Evolutionary conservation across 2,888 invertebrate genomes (phyloP).

Genomic region (Rhabditoides inermis): DNA sequence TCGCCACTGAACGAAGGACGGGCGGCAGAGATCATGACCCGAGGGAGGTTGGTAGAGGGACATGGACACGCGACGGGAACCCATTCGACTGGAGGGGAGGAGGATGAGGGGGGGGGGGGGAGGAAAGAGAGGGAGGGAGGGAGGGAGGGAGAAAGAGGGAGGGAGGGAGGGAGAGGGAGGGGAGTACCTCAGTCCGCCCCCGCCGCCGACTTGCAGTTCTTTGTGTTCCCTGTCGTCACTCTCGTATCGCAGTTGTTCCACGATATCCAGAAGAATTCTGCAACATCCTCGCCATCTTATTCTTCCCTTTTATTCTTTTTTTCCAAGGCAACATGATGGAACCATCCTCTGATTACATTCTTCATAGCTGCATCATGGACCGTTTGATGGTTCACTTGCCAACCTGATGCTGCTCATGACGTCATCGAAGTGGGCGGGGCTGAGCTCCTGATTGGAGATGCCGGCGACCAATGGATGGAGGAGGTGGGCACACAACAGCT

Average conservation of each 20-base stretch:
- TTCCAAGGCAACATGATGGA: too few relatives aligned
- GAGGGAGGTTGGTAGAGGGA: constrained; percentile 44
- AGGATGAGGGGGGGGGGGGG: too few relatives aligned
- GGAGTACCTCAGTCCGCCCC: constrained; percentile 27
- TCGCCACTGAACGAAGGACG: constrained; percentile 46
- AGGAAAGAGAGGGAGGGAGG: too few relatives aligned
- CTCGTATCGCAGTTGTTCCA: constrained; percentile 48
- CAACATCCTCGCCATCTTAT: too few relatives aligned
- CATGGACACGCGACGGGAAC: constrained; percentile 48
- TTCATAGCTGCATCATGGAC: too few relatives aligned
- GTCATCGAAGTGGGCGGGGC: constrained; percentile 48
- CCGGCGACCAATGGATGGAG: constrained; percentile 46
- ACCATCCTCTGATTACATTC: too few relatives aligned
- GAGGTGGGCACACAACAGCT: constrained; percentile 42
- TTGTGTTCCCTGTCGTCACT: constrained; percentile 34
- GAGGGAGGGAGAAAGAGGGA: too few relatives aligned
- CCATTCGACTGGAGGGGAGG: too few relatives aligned
- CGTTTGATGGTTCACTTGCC: too few relatives aligned
- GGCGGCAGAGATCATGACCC: constrained; percentile 50
- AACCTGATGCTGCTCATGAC: constrained; percentile 41
- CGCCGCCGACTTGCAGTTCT: constrained; percentile 15
- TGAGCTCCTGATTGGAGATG: constrained; percentile 24
- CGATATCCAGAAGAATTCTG: constrained; percentile 47
- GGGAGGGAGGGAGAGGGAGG: too few relatives aligned
- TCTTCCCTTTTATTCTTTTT: too few relatives aligned